Conservation (phyloP, 92 coral and sea anemone species). For the Umimayanthus kanabou region DNA sequence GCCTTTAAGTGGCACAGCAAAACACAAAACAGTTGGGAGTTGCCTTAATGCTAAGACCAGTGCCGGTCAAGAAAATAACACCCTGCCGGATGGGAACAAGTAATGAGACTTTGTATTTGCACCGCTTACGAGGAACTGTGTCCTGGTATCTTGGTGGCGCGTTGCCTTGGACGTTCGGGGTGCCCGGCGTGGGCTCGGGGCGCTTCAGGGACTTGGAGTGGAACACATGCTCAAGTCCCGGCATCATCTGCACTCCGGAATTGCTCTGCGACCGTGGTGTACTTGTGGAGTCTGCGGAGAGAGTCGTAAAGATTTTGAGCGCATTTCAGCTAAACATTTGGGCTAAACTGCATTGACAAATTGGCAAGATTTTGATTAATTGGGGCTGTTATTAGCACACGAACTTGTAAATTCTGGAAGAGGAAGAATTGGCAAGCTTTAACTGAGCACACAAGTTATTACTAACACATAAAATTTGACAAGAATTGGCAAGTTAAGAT, state of each 20-base stretch:
- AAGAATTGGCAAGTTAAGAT: no score
- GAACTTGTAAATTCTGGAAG: no score
- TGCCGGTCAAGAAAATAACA: no score
- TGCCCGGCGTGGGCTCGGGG: not conserved
- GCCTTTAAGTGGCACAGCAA: no score
- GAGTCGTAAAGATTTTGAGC: not conserved
- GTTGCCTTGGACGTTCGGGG: not conserved
- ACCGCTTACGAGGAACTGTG: constrained; percentile 16
- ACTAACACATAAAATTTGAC: no score
- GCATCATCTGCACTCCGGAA: constrained; percentile 30
- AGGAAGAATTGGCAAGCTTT: no score
- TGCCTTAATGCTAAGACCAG: no score
- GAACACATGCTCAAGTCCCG: constrained; percentile 30
- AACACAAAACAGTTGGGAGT: no score
- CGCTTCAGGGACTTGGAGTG: constrained; percentile 34
- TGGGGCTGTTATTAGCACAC: no score
- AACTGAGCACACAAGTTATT: no score
- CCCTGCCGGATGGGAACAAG: not conserved
- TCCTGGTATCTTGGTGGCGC: constrained; percentile 26
- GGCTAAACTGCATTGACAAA: no score
- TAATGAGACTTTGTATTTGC: not conserved
- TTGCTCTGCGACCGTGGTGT: constrained; percentile 2
- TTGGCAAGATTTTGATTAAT: no score
- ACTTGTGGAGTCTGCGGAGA: not conserved
- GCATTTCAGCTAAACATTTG: not conserved